Evolutionary conservation across 2,797 vertebrate species (phyloP).

Genomic region (Yasuhikotakia modesta): DNA sequence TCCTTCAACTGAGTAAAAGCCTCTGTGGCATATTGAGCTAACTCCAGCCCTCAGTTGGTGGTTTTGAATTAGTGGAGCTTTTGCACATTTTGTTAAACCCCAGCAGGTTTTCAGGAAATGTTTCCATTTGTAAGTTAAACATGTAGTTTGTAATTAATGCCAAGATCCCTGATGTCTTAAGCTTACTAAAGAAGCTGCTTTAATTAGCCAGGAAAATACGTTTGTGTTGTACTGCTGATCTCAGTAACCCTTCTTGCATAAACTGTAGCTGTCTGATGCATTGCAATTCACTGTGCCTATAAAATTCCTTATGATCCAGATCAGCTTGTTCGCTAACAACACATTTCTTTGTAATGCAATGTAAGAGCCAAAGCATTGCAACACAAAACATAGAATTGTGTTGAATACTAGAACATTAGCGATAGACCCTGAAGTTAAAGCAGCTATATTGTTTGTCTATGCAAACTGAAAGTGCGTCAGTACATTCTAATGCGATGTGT

Average conservation of each 20-base stretch:
- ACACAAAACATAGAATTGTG: not conserved
- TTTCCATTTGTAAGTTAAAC: conserved; percentile 32
- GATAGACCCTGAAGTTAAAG: conserved; percentile 10
- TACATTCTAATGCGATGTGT: not conserved
- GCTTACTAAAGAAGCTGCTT: conserved; percentile 34
- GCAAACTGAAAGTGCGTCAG: not conserved
- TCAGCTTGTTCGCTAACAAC: not conserved
- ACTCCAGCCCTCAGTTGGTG: not conserved
- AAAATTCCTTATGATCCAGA: not conserved
- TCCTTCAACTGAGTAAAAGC: not conserved
- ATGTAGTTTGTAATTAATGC: conserved; percentile 38
- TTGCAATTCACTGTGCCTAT: not conserved
- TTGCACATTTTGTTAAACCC: not conserved
- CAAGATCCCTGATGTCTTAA: conserved; percentile 40
- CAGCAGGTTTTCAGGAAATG: conserved; percentile 7
- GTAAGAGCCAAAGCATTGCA: not conserved
- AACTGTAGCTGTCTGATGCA: conserved; percentile 2
- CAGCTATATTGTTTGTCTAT: not conserved
- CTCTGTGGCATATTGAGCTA: not conserved
- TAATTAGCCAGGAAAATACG: conserved; percentile 35
- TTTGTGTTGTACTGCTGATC: conserved; percentile 25
- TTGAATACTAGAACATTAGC: not conserved
- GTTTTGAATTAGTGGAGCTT: not conserved
- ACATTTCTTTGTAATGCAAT: conserved; percentile 8
- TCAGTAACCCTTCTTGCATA: conserved; percentile 22